A percentile compares a stretch with the other conserved stretches of the same genome.
phyloP scores from a whole-genome alignment of 2,113 vertebrate species.

The Plecturocebus donacophilus region DNA sequence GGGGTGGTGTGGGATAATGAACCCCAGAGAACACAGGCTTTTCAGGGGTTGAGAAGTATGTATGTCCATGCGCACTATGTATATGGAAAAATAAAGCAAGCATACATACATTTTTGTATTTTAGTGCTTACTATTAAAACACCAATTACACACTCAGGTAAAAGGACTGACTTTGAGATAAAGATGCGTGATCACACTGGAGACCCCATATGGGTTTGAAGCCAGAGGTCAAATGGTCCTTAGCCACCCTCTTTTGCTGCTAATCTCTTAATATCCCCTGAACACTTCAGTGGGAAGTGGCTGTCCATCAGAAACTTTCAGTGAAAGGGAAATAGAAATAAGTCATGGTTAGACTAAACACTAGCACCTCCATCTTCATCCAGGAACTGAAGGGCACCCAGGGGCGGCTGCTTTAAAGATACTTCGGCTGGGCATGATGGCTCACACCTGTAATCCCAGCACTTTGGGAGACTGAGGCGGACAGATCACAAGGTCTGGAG shows the following conservation, averaged over 20 bases:
- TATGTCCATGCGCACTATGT: background rate
- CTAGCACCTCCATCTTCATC: fast-evolving
- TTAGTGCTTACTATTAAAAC: background rate
- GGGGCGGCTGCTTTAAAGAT: fast-evolving
- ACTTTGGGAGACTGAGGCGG: too few species aligned
- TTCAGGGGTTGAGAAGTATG: background rate
- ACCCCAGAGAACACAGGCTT: too few species aligned
- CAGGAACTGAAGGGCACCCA: background rate
- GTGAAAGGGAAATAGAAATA: fast-evolving
- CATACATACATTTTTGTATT: background rate
- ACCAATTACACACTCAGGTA: too few species aligned
- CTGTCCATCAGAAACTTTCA: too few species aligned
- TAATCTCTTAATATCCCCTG: fast-evolving
- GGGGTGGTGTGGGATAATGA: background rate
- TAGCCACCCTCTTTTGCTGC: too few species aligned
- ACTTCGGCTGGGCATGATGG: fast-evolving
- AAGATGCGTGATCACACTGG: background rate
- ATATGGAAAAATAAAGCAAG: background rate
- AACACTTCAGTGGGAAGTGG: fast-evolving
- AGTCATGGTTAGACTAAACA: fast-evolving
- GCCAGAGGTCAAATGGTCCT: too few species aligned
- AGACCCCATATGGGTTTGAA: background rate
- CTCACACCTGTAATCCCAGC: background rate
- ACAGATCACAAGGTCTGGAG: too few species aligned
- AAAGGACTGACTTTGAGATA: background rate